Conservation (phyloP, 2,113 vertebrate species). For the Manacus vitellinus region DNA sequence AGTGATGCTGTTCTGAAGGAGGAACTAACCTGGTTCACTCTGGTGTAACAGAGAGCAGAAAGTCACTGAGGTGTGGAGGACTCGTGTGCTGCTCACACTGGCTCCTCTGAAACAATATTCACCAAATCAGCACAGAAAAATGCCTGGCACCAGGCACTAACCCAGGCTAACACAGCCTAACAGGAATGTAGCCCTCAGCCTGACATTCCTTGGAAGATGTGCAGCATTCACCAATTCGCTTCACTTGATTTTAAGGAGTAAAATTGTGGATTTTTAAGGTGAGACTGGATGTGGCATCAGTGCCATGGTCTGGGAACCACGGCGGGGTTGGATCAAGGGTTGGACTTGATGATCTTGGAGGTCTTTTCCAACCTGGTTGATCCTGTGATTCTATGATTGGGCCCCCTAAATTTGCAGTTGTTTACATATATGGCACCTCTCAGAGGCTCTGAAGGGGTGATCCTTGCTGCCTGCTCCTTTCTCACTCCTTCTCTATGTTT, state of each 20-base stretch:
- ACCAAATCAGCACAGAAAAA: neutral
- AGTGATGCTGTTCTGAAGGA: conserved; percentile 1
- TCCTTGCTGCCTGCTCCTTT: neutral
- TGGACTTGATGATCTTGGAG: too few relatives aligned
- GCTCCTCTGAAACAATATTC: neutral
- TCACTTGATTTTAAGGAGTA: neutral
- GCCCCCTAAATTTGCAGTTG: neutral
- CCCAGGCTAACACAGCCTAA: neutral
- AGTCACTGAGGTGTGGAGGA: neutral
- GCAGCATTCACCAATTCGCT: neutral
- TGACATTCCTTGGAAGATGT: neutral
- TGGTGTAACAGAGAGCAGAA: conserved; percentile 22
- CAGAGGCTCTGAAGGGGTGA: neutral
- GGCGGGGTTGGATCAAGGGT: too few relatives aligned
- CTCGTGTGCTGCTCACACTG: neutral
- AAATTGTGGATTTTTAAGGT: neutral
- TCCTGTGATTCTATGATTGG: too few relatives aligned
- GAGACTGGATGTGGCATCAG: too few relatives aligned
- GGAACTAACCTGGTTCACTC: conserved; percentile 26
- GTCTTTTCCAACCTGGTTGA: too few relatives aligned
- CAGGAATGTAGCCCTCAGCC: neutral
- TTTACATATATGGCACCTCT: neutral
- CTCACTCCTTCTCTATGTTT: neutral
- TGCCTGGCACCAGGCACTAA: neutral
- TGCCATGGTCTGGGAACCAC: too few relatives aligned